Evolutionary conservation across 2,797 vertebrate species (phyloP).

Genomic region (Champsocephalus gunnari): DNA sequence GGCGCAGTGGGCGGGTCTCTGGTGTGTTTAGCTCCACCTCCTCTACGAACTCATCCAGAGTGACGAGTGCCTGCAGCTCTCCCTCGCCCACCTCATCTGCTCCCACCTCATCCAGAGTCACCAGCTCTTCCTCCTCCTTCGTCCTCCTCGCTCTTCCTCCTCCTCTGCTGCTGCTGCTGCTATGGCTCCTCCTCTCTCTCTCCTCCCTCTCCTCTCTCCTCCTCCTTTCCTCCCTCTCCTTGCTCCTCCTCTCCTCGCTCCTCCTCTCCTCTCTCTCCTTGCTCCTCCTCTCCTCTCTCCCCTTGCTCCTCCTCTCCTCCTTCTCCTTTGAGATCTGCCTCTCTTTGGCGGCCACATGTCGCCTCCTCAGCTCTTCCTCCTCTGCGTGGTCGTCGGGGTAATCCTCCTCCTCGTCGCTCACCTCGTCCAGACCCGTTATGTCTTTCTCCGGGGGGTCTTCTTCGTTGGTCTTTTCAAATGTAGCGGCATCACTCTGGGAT

Average conservation of each 20-base stretch:
- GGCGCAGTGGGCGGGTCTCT: slow-evolving; percentile 27
- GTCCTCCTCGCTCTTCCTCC: slow-evolving; percentile 37
- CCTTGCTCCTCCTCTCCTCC: slow-evolving; percentile 70
- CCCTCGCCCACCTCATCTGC: slow-evolving; percentile 66
- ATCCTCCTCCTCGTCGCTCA: slow-evolving; percentile 87
- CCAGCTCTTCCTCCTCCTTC: slow-evolving; percentile 49
- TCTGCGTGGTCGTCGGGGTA: slow-evolving; percentile 53
- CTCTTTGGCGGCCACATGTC: slow-evolving; percentile 22
- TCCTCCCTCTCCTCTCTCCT: slow-evolving; percentile 10
- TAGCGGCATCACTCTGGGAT: background rate
- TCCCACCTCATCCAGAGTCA: slow-evolving; percentile 76
- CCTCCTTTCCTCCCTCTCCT: slow-evolving; percentile 28
- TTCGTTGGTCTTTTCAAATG: background rate
- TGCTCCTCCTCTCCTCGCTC: slow-evolving; percentile 2
- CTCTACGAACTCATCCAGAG: slow-evolving; percentile 90
- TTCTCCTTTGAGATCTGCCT: slow-evolving; percentile 36
- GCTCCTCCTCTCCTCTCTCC: slow-evolving; percentile 24
- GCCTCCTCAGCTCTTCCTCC: slow-evolving; percentile 55
- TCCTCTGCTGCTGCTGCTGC: background rate
- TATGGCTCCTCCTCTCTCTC: slow-evolving; percentile 24
- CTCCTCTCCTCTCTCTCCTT: slow-evolving; percentile 28
- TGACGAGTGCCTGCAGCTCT: slow-evolving; percentile 83
- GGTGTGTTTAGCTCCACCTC: slow-evolving; percentile 49
- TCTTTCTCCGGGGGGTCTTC: background rate
- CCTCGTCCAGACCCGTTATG: slow-evolving; percentile 84